A percentile compares a stretch with the other conserved stretches of the same genome.
These are phyloP conservation scores for Dryobotodes eremita DNA, from an alignment of 2,888 invertebrate genomes.

Conservation along the genomic window DNA sequence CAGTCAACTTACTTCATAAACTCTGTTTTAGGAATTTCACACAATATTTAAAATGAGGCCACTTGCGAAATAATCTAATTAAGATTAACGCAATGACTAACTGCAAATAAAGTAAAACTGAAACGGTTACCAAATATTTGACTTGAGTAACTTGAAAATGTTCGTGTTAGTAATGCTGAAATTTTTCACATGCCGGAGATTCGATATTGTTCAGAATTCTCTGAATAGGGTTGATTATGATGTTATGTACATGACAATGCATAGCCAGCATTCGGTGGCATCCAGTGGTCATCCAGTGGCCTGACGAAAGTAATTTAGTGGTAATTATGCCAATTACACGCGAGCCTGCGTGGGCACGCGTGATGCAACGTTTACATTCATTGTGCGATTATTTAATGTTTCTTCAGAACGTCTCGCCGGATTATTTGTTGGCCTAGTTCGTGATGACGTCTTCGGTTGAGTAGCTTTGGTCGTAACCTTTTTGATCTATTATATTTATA, in stretches of 20 bases:
- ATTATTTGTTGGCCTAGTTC: constrained; percentile 73
- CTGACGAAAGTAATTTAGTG: constrained; percentile 81
- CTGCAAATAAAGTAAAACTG: constrained; percentile 37
- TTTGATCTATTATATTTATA: constrained; percentile 71
- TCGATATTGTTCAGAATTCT: constrained; percentile 24
- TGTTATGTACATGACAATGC: constrained; percentile 58
- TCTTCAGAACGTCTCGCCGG: constrained; percentile 66
- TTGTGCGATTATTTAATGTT: constrained; percentile 80
- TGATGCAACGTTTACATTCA: constrained; percentile 77
- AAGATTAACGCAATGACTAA: constrained; percentile 55
- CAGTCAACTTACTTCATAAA: constrained; percentile 26
- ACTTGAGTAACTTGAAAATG: constrained; percentile 26
- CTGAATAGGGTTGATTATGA: constrained; percentile 56
- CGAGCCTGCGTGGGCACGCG: constrained; percentile 77
- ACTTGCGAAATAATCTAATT: constrained; percentile 49
- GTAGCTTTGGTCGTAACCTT: constrained; percentile 65
- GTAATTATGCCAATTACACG: constrained; percentile 85
- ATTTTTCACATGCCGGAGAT: constrained; percentile 29
- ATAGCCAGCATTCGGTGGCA: constrained; percentile 66
- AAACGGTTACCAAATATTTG: constrained; percentile 27
- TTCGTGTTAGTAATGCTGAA: constrained; percentile 17
- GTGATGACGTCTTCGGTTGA: constrained; percentile 65
- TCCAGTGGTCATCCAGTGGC: too few relatives aligned
- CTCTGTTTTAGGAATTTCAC: constrained; percentile 41
- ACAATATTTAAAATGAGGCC: constrained; percentile 46